These are phyloP conservation scores for Chrysotoxum bicinctum DNA, from an alignment of 2,888 invertebrate genomes.

Conservation along the genomic window DNA sequence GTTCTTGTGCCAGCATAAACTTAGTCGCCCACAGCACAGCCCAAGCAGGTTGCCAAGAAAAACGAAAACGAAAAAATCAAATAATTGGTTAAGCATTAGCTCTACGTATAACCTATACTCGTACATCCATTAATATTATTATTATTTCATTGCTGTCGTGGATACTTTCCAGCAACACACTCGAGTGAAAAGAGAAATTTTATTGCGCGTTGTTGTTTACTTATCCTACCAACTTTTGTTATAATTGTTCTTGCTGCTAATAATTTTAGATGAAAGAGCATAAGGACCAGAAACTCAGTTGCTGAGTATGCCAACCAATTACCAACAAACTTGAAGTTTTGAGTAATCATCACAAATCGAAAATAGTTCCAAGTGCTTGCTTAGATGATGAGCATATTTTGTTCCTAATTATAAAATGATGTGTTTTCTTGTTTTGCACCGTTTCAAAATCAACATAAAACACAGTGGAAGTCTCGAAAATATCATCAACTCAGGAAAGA, in stretches of 20 bases:
- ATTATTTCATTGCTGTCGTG: slow-evolving; percentile 32
- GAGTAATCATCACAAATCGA: slow-evolving; percentile 19
- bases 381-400: slow-evolving; percentile 9
- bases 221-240: not conserved
- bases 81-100: slow-evolving; percentile 16
- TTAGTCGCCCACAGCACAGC: not conserved
- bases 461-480: slow-evolving; percentile 21
- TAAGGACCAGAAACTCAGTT: not conserved
- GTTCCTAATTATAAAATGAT: slow-evolving; percentile 33
- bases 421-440: slow-evolving; percentile 4
- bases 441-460: slow-evolving; percentile 4
- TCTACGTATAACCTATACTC: not conserved
- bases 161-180: slow-evolving; percentile 23
- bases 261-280: not conserved
- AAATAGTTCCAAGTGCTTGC: slow-evolving; percentile 17
- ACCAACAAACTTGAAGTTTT: not conserved
- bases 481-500: slow-evolving; percentile 22
- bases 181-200: slow-evolving; percentile 14
- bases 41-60: slow-evolving; percentile 31
- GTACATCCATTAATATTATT: slow-evolving; percentile 30
- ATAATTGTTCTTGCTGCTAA: slow-evolving; percentile 2
- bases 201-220: not conserved
- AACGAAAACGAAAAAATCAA: slow-evolving; percentile 1
- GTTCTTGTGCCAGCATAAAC: slow-evolving; percentile 8
- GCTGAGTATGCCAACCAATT: not conserved